Evolutionary conservation across 2,888 invertebrate species (phyloP), one percentile per base, ranked within the genome.

Genomic region (Dendrolimus houi): DNA sequence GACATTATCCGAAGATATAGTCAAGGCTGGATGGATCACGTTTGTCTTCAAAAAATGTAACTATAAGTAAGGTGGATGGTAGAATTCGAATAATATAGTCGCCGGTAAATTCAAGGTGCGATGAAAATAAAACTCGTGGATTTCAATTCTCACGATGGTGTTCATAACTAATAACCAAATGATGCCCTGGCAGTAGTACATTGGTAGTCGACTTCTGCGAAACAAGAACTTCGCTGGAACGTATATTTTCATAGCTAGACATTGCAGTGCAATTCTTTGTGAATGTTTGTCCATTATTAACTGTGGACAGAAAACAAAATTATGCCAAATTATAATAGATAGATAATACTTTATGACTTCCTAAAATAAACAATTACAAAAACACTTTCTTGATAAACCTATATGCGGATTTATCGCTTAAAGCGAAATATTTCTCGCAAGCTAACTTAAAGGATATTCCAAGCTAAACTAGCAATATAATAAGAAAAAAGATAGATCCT

Each of bases 171-270:
- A 54, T 1, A 72, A 59, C 3, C 56, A 59, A 0, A 77, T 57
- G 1, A 60, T 56, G 2, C 85, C 85, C 56, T 85, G 84, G 55
- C 85, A 86, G 57, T 86, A 86, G 65, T 83, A 83, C 7, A 86
- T 13, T 0, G 84, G 85, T 0, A 84, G 54, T 0, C 84, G 77
- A 56, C 73, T 72, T 55, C 63, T 75, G 6, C 62, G 61, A 52
- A 85, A 79, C 53, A 72, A 8, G 58, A 63, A 77, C 52, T 66
- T 74, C 52, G 55, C 54, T 0, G 80, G 68, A 1, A 78, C 75
- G 57, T 68, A 81, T 0, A 74, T 57, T 41, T 69, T 81, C 75
- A 85, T 69, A 8, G 83, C 68, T 1, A 84, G 57, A 56, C 86
- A 86, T 56, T 81, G 78, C 7, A 75, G 54, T 0, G 55, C 55